These are phyloP conservation scores for Anoplolepis gracilipes DNA, from an alignment of 1,140 invertebrate genomes.

Conservation along the genomic window DNA sequence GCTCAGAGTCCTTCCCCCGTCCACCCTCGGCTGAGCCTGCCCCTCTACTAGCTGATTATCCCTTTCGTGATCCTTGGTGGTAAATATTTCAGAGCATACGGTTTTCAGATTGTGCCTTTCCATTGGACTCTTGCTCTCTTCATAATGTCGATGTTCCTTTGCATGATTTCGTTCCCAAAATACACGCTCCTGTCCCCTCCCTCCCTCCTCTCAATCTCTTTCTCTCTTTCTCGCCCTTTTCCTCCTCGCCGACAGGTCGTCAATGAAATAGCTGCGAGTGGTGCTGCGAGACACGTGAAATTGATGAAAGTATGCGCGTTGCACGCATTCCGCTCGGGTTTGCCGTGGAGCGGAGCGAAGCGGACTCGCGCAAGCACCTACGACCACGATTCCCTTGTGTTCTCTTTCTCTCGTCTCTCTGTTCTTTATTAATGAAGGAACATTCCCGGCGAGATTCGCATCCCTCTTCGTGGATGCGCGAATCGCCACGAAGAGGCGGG, in stretches of 20 bases:
- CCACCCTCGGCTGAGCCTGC: too few relatives aligned
- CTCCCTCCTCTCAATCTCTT: background rate
- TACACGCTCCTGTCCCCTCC: slow-evolving; percentile 6
- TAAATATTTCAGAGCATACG: background rate
- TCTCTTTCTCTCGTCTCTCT: slow-evolving; percentile 32
- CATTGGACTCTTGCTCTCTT: background rate
- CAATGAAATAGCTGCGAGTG: slow-evolving; percentile 68
- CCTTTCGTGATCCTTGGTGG: slow-evolving; percentile 3
- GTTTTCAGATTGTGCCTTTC: background rate
- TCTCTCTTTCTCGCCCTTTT: background rate
- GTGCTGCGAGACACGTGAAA: slow-evolving; percentile 66
- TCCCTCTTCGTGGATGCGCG: slow-evolving; percentile 44
- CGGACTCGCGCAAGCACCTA: slow-evolving; percentile 34
- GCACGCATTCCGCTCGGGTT: slow-evolving; percentile 69
- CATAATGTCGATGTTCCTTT: background rate
- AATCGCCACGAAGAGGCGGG: slow-evolving; percentile 32
- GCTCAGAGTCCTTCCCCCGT: slow-evolving; percentile 13
- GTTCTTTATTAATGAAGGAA: slow-evolving; percentile 74
- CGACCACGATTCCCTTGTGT: slow-evolving; percentile 1
- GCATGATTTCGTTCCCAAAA: slow-evolving; percentile 32
- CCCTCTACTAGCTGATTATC: slow-evolving; percentile 9
- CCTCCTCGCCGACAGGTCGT: slow-evolving; percentile 42
- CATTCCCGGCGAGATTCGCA: slow-evolving; percentile 67
- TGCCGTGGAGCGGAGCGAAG: slow-evolving; percentile 56
- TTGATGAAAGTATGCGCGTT: slow-evolving; percentile 72